A percentile compares a stretch with the other conserved stretches of the same genome.
These are phyloP conservation scores for Echinometra lucunter DNA, from an alignment of 53 echinoderm and acorn worm genomes.

Conservation along the genomic window DNA sequence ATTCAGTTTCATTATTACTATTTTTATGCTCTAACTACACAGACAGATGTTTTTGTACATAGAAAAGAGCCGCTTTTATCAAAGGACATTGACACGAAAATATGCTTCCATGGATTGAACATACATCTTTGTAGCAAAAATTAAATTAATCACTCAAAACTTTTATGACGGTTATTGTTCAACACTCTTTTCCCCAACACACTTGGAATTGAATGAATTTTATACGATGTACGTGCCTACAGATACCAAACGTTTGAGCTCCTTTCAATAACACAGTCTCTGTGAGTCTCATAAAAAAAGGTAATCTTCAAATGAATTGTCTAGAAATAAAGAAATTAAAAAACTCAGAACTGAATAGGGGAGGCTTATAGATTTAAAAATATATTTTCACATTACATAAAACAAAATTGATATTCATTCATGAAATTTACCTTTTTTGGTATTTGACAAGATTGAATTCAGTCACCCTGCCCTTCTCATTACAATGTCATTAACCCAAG, in stretches of 20 bases:
- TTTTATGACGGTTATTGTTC: background rate
- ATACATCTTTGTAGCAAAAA: background rate
- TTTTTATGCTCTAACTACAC: background rate
- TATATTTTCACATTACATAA: no score
- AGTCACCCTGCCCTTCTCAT: background rate
- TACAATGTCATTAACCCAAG: conserved; percentile 19
- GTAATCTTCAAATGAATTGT: background rate
- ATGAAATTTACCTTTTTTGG: background rate
- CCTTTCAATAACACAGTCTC: no score
- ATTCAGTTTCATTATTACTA: background rate
- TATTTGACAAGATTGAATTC: background rate
- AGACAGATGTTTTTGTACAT: background rate
- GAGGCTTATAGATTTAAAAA: no score
- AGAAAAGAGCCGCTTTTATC: background rate
- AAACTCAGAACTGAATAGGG: background rate
- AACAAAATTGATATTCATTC: background rate
- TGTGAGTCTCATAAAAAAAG: no score
- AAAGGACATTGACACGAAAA: background rate
- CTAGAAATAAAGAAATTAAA: background rate
- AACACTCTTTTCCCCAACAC: background rate
- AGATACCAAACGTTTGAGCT: no score
- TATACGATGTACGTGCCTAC: background rate
- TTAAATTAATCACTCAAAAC: background rate
- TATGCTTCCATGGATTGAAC: background rate
- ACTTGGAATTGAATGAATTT: background rate